Evolutionary conservation across 2,888 invertebrate species (phyloP).

Genomic region (Meloe dianella): DNA sequence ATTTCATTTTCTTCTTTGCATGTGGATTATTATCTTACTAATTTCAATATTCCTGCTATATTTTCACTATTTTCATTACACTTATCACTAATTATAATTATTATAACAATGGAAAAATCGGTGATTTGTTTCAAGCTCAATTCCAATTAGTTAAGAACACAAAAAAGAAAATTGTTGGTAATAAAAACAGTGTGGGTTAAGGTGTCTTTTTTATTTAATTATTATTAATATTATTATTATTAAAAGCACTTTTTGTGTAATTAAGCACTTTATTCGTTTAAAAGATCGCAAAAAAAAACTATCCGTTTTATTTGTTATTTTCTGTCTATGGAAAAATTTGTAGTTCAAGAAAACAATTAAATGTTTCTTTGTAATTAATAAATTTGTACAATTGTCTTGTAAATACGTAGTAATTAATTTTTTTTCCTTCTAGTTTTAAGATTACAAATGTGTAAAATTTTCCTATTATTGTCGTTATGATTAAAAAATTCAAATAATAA

Average conservation of each 20-base stretch:
- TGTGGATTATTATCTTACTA: not conserved
- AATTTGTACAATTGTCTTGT: no score
- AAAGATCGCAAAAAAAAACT: no score
- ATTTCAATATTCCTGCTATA: not conserved
- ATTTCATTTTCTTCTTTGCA: not conserved
- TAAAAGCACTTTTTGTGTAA: not conserved
- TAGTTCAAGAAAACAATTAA: no score
- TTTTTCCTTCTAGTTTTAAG: no score
- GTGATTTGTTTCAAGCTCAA: conserved; percentile 4
- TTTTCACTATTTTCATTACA: not conserved
- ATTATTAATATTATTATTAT: not conserved
- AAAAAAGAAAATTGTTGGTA: conserved; percentile 15
- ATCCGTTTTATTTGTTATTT: no score
- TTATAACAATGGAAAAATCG: conserved; percentile 2
- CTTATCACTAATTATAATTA: not conserved
- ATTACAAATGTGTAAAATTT: no score
- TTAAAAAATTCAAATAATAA: not conserved
- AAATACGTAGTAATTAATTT: no score
- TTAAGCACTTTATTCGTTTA: not conserved
- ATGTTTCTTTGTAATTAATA: no score
- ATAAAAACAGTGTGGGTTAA: conserved; percentile 47
- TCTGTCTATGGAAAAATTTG: no score
- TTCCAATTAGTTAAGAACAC: conserved; percentile 5
- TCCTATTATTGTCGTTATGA: no score
- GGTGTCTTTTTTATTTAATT: conserved; percentile 11